phyloP scores from a whole-genome alignment of 1,140 invertebrate genomes.

The Pseudomyrmex concolor region DNA sequence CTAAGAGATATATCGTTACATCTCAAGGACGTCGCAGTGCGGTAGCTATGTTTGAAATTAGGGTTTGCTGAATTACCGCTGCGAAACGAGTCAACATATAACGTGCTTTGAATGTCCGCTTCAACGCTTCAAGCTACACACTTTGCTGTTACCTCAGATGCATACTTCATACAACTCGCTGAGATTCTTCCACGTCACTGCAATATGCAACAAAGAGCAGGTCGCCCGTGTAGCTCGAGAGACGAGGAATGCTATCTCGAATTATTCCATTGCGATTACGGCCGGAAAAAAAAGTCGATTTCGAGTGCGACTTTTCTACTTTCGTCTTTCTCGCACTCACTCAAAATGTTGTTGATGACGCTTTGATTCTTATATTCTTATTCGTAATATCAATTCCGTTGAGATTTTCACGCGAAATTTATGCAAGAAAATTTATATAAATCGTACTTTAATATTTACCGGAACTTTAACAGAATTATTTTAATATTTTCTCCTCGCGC shows the following conservation, averaged over 20 bases:
- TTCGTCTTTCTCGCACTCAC: not conserved
- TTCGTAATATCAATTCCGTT: conserved; percentile 3
- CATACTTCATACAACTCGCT: conserved; percentile 27
- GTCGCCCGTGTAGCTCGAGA: not conserved
- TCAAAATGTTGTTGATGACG: conserved; percentile 10
- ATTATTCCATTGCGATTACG: conserved; percentile 24
- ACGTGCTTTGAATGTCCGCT: conserved; percentile 49
- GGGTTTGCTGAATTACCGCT: conserved; percentile 26
- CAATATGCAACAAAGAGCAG: conserved; percentile 41
- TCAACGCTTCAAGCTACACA: conserved; percentile 56
- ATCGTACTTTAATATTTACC: not conserved
- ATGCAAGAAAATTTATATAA: not conserved
- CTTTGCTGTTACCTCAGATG: conserved; percentile 40
- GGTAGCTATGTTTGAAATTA: conserved; percentile 40
- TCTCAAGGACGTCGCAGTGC: not conserved
- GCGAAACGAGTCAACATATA: conserved; percentile 32
- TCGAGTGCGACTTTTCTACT: not conserved
- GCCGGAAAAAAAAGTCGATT: not conserved
- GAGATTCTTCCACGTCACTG: conserved; percentile 7
- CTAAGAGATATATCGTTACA: conserved; percentile 23
- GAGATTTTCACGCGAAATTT: not conserved
- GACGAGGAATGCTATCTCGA: not conserved
- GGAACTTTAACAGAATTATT: not conserved
- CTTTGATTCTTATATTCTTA: not conserved
- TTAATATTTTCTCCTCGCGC: not conserved